Base-by-base conservation (phyloP, 2,888 invertebrate genomes). In the Netelia melanura region DNA sequence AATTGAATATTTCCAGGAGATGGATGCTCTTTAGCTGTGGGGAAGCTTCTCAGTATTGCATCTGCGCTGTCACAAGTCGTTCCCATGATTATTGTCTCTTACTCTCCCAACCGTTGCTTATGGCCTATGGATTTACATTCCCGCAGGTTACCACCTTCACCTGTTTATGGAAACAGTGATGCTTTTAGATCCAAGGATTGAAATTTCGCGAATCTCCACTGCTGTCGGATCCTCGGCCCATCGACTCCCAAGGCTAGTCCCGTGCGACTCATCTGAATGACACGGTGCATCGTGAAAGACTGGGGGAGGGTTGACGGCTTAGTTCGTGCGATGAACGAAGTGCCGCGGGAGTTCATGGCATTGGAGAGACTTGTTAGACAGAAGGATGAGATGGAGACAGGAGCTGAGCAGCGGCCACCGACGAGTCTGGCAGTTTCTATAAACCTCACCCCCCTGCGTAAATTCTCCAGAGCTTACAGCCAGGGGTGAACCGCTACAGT, bases 341-440 rank as follows among this genome's bases (percentile, higher is more conserved):
- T 74, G 75, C 38, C 64, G 68, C 80, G 48, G 21, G 44, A 58
- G 67, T 21, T 67, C 38, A 56, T 54, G 52, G 58, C 52, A 65
- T 54, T 14, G 44, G 3, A 21, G 9, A 58, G 78, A 61, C n/a
- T 58, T 74, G 30, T 30, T 65, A 67, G 67, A 67, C 79, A 65
- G 44, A 68, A 56, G 68, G 58, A 74, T 52, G 58, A 58, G 58
- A 67, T 62, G 3, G 81, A 71, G 79, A 85, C 21, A 56, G 70
- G 56, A 67, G 56, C 52, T 11, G 64, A 77, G 86, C 85, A 81
- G 83, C 75, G 78, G 78, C 82, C 84, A 70, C 76, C 74, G 64
- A 72, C 78, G 81, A 67, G 64, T 84, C 81, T 75, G 62, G 81
- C 67, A 79, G 48, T 89, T 88, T 82, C 78, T 85, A 80, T 85